Percentiles rank a stretch among this genome's conserved stretches.
Conservation (phyloP, 2,113 vertebrate species). For the Eurystomus gularis region DNA sequence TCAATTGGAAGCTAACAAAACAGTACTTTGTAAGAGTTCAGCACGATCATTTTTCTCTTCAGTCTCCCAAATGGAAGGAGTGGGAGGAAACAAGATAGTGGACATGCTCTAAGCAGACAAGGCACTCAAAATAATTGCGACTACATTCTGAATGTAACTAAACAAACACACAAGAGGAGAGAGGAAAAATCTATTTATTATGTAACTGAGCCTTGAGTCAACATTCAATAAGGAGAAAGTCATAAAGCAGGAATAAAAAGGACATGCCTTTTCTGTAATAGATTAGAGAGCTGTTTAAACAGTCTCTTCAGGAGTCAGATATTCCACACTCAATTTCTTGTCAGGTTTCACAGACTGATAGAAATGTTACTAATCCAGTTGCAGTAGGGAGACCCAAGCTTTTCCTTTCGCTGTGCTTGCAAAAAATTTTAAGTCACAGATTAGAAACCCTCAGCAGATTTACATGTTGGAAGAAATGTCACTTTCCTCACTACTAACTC, state of each 20-base stretch:
- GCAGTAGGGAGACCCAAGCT: not conserved
- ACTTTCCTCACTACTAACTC: not conserved
- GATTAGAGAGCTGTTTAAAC: not conserved
- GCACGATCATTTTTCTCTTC: slow-evolving; percentile 3
- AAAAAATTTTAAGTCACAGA: not conserved
- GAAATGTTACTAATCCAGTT: not conserved
- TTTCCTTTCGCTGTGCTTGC: not conserved
- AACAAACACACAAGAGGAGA: not conserved
- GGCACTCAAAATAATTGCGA: not conserved
- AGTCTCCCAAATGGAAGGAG: not conserved
- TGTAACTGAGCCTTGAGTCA: not conserved
- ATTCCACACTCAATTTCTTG: not conserved
- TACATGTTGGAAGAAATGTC: not conserved
- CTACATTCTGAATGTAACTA: not conserved
- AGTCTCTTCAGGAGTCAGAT: not conserved
- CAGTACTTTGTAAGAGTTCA: not conserved
- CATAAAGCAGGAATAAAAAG: not conserved
- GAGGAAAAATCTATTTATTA: not conserved
- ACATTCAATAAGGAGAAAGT: not conserved
- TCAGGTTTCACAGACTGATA: not conserved
- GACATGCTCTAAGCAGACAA: not conserved
- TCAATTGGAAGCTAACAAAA: slow-evolving; percentile 24
- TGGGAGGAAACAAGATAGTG: not conserved
- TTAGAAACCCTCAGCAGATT: not conserved
- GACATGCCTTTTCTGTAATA: not conserved